phyloP scores from a whole-genome alignment of 1,140 invertebrate species.

The Lepidurus arcticus region DNA sequence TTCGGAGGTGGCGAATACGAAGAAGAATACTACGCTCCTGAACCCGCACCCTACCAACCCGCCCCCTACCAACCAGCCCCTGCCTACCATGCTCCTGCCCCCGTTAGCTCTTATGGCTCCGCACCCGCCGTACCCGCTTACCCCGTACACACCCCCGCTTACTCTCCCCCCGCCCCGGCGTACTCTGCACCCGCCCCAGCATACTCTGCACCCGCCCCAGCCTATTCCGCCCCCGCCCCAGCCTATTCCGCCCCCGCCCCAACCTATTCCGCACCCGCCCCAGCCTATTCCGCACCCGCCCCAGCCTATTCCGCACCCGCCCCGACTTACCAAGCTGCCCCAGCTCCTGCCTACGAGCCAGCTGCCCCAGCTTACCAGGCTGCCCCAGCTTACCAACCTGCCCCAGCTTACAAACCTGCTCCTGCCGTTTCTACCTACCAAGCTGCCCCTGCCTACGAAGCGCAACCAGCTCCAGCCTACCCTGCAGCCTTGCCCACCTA shows the following conservation, averaged over 20 bases:
- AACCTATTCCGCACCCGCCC: background rate
- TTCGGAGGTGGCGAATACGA: slow-evolving; percentile 6
- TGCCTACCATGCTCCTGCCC: background rate
- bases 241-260: background rate
- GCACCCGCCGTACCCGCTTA: slow-evolving; percentile 4
- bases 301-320: background rate
- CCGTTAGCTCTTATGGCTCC: slow-evolving; percentile 3
- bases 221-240: background rate
- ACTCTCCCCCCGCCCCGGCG: background rate
- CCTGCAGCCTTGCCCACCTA: background rate
- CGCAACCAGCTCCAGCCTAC: background rate
- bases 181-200: background rate
- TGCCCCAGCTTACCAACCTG: background rate
- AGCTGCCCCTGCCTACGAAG: background rate
- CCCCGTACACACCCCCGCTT: background rate
- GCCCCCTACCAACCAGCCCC: background rate
- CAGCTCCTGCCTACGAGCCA: background rate
- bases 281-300: background rate
- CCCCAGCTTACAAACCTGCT: background rate
- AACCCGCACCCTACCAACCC: background rate
- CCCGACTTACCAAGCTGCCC: no score
- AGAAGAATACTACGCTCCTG: background rate
- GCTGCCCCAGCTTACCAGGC: background rate
- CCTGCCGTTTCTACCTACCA: background rate
- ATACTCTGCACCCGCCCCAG: background rate